Percentiles rank a stretch among this genome's conserved stretches.
These are phyloP conservation scores for Calidris pugnax DNA, from an alignment of 2,113 vertebrate genomes.

Conservation along the genomic window DNA sequence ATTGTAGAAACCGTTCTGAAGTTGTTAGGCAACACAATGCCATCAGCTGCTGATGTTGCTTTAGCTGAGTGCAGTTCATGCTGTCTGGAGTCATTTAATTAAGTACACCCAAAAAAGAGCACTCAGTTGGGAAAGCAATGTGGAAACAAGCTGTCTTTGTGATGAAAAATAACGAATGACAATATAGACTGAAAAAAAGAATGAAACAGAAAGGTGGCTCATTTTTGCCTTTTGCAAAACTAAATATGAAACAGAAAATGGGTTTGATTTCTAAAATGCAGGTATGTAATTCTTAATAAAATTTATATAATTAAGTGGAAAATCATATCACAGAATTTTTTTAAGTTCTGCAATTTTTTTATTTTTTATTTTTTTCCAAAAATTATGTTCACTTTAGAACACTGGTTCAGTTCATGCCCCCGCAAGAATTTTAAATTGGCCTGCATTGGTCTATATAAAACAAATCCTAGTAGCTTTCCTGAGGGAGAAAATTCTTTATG, in stretches of 20 bases:
- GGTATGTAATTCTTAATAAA: not conserved
- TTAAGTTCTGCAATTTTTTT: not conserved
- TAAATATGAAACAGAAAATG: not conserved
- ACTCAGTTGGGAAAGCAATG: not conserved
- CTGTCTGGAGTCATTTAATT: not conserved
- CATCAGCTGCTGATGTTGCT: conserved; percentile 23
- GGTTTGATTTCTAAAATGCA: not conserved
- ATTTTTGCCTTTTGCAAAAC: not conserved
- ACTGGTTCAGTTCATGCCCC: not conserved
- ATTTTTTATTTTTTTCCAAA: not conserved
- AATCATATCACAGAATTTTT: not conserved
- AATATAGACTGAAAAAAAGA: not conserved
- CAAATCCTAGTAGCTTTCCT: not conserved
- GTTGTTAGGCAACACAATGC: conserved; percentile 50
- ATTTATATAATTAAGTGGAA: not conserved
- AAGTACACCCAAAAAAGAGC: not conserved
- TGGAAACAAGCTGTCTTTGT: not conserved
- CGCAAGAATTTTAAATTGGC: not conserved
- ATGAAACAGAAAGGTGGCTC: not conserved
- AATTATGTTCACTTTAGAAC: not conserved
- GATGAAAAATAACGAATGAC: not conserved
- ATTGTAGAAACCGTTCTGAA: conserved; percentile 24
- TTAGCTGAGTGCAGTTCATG: not conserved
- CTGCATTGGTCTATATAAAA: not conserved
- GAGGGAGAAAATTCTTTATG: not conserved